These are phyloP conservation scores for Zosterops borbonicus DNA, from an alignment of 2,113 vertebrate genomes.

Conservation along the genomic window DNA sequence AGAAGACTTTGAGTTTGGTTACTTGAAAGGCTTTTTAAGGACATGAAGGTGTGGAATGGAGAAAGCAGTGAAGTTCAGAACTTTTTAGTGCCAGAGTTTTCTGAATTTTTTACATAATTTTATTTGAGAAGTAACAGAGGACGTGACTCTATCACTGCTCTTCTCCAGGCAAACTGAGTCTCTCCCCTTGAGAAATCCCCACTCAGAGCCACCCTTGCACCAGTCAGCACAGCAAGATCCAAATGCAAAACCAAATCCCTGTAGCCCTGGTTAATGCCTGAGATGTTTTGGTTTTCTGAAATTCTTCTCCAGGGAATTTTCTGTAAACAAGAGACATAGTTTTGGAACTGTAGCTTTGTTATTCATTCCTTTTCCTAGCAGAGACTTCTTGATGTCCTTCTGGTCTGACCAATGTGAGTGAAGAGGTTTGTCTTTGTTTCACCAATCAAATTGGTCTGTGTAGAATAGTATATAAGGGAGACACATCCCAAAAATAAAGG, in stretches of 20 bases:
- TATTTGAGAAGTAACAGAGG: not conserved
- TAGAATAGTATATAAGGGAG: no score
- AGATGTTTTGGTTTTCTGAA: no score
- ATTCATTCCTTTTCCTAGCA: no score
- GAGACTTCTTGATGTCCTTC: no score
- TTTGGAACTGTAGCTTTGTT: no score
- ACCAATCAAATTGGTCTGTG: no score
- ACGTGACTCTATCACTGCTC: rapidly evolving
- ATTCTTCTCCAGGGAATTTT: no score
- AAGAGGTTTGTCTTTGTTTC: no score
- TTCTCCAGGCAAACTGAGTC: not conserved
- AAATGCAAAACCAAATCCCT: not conserved
- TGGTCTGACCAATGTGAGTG: no score
- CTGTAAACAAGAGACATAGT: no score
- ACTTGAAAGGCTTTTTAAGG: not conserved
- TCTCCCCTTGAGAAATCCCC: not conserved
- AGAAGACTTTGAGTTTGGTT: not conserved
- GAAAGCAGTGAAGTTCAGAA: not conserved
- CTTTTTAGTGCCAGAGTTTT: rapidly evolving
- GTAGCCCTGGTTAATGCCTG: no score
- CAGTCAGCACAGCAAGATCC: not conserved
- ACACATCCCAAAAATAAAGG: no score
- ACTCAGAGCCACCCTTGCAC: rapidly evolving
- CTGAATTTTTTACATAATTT: rapidly evolving
- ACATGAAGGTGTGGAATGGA: not conserved